These are phyloP conservation scores for Drosophila neoperkinsi DNA, from an alignment of 2,888 invertebrate species.

Conservation along the genomic window DNA sequence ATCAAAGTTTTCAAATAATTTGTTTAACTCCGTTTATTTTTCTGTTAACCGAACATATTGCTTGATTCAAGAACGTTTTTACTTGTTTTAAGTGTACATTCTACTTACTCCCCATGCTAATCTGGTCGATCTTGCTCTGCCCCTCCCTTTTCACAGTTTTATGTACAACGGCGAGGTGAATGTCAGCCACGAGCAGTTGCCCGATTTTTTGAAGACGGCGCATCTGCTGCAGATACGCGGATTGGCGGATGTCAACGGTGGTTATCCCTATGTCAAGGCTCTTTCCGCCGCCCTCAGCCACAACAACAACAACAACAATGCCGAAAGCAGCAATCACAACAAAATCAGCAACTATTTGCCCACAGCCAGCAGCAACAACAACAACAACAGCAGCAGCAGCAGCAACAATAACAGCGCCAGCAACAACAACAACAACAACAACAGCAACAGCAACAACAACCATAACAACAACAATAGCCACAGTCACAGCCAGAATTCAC, in stretches of 20 bases:
- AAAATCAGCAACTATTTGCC: conserved; percentile 72
- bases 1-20: neutral
- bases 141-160: conserved; percentile 87
- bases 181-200: conserved; percentile 94
- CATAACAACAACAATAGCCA: conserved; percentile 41
- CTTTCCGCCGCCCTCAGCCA: conserved; percentile 67
- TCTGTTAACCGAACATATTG: fast-evolving
- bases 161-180: conserved; percentile 97
- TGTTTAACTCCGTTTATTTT: fast-evolving
- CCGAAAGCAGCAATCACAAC: conserved; percentile 57
- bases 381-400: conserved; percentile 40
- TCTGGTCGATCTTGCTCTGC: neutral
- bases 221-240: conserved; percentile 95
- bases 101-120: neutral
- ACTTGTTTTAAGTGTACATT: neutral
- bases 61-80: neutral
- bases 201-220: conserved; percentile 94
- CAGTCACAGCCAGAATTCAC: conserved; percentile 59
- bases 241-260: conserved; percentile 90
- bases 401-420: conserved; percentile 29
- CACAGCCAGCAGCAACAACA: conserved; percentile 56
- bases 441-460: conserved; percentile 37
- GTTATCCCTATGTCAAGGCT: conserved; percentile 71
- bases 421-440: conserved; percentile 32
- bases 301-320: conserved; percentile 68